These are phyloP conservation scores for Cryptoleucopteryx plumbea DNA, from an alignment of 2,113 vertebrate species.

Conservation along the genomic window DNA sequence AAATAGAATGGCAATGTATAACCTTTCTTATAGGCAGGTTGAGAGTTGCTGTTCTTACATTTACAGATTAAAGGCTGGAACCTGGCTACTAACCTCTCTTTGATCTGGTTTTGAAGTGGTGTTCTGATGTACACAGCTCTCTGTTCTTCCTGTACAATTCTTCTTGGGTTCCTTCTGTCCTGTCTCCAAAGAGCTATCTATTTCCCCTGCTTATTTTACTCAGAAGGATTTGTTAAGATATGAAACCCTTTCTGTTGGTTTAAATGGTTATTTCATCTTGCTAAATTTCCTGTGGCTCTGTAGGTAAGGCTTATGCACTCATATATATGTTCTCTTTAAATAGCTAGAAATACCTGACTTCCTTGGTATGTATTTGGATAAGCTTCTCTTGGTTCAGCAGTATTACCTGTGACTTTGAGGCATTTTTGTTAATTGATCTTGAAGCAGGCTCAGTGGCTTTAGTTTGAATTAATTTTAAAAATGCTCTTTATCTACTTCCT, in stretches of 20 bases:
- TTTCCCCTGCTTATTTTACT: background rate
- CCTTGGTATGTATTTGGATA: background rate
- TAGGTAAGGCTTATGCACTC: background rate
- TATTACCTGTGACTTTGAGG: too few species aligned
- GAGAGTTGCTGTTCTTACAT: background rate
- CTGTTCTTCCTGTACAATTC: background rate
- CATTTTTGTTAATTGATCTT: background rate
- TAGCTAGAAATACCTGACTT: background rate
- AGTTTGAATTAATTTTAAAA: background rate
- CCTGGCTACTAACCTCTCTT: background rate
- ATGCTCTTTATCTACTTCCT: too few species aligned
- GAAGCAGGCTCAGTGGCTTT: background rate
- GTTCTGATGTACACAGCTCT: background rate
- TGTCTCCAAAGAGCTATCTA: background rate
- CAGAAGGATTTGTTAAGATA: background rate
- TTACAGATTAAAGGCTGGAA: background rate
- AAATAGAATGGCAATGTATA: background rate
- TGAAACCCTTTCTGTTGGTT: background rate
- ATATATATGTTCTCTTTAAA: background rate
- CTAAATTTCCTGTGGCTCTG: background rate
- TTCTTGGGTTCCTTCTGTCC: background rate
- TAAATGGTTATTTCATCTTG: background rate
- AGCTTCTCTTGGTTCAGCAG: too few species aligned
- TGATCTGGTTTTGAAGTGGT: background rate
- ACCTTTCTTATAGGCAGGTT: background rate